A percentile compares a stretch with the other conserved stretches of the same genome.
phyloP scores from a whole-genome alignment of 2,113 vertebrate species.

The Aleadryas rufinucha region DNA sequence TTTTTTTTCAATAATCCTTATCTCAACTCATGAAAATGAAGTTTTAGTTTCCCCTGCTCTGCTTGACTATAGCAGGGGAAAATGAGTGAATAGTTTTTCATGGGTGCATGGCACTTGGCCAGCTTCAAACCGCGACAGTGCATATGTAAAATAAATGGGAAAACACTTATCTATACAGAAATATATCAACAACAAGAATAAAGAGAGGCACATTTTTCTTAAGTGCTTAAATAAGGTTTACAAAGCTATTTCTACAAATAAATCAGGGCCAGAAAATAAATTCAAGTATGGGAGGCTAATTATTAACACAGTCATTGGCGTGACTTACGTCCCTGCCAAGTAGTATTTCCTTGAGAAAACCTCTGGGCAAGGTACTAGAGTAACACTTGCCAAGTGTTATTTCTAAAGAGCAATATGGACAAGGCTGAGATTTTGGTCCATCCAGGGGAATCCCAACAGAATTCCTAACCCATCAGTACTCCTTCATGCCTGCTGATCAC shows the following conservation, averaged over 20 bases:
- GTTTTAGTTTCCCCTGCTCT: neutral
- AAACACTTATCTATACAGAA: neutral
- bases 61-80: neutral
- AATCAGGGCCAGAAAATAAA: neutral
- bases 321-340: neutral
- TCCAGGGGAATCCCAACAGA: neutral
- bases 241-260: neutral
- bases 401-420: neutral
- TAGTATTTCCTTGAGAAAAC: neutral
- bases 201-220: neutral
- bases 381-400: neutral
- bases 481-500: neutral
- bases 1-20: neutral
- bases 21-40: neutral
- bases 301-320: neutral
- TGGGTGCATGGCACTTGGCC: neutral
- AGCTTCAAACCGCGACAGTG: neutral
- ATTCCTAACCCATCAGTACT: neutral
- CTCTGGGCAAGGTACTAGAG: neutral
- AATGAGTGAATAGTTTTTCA: neutral
- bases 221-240: neutral
- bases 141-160: neutral
- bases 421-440: neutral
- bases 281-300: neutral
- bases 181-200: neutral